Percentiles rank a stretch among this genome's conserved stretches.
Evolutionary conservation across 2,113 vertebrate genomes (phyloP).

Genomic region (Albula goreensis): DNA sequence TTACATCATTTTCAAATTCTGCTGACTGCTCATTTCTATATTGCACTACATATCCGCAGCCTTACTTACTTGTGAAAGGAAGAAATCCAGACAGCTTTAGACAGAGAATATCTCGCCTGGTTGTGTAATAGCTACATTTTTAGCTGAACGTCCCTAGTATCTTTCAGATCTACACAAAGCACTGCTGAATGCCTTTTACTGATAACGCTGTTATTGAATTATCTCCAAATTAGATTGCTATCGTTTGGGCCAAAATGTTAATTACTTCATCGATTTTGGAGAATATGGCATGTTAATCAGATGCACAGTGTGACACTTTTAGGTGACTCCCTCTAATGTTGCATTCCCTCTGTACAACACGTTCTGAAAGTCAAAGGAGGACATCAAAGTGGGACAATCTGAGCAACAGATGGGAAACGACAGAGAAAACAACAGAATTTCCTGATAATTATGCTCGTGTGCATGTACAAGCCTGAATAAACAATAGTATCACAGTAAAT

Average conservation of each 20-base stretch:
- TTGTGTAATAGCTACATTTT: constrained; percentile 6
- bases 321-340: not conserved
- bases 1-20: not conserved
- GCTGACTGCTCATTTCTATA: too few species aligned
- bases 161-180: constrained; percentile 17
- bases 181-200: constrained; percentile 13
- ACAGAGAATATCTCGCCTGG: not conserved
- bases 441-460: not conserved
- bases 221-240: constrained; percentile 35
- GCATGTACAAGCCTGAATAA: too few species aligned
- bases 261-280: constrained; percentile 29
- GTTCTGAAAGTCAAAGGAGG: constrained; percentile 27
- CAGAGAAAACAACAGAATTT: not conserved
- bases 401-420: not conserved
- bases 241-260: constrained; percentile 30
- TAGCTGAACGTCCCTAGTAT: not conserved
- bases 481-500: too few species aligned
- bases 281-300: constrained; percentile 21
- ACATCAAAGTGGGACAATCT: not conserved
- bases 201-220: constrained; percentile 32
- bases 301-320: not conserved
- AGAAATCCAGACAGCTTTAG: not conserved
- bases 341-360: not conserved
- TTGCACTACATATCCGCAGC: not conserved
- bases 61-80: not conserved